Evolutionary conservation across 1,140 invertebrate species (phyloP).

Genomic region (Micrasema longulum): DNA sequence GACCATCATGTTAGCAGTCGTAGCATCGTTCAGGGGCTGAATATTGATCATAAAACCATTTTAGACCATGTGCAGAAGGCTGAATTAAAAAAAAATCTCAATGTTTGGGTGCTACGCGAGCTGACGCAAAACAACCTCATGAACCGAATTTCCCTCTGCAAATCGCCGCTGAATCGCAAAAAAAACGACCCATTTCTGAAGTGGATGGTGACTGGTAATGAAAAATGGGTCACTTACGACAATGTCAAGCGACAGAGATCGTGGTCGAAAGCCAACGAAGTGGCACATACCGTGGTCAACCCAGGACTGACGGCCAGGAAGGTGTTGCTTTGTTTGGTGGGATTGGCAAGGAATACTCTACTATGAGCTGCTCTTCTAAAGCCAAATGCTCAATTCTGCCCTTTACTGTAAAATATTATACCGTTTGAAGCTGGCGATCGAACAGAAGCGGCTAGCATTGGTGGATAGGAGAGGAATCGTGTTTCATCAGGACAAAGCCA

Average conservation of each 20-base stretch:
- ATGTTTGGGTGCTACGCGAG: too few relatives aligned
- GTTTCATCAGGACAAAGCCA: slow-evolving; percentile 18
- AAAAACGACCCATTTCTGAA: too few relatives aligned
- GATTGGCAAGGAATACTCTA: slow-evolving; percentile 21
- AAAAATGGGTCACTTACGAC: not conserved
- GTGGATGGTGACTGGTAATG: too few relatives aligned
- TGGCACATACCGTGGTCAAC: not conserved
- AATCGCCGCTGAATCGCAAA: too few relatives aligned
- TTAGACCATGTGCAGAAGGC: too few relatives aligned
- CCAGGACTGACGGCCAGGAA: slow-evolving; percentile 1
- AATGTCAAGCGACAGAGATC: slow-evolving; percentile 1
- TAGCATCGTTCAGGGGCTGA: slow-evolving; percentile 2
- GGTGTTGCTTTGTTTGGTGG: slow-evolving; percentile 13
- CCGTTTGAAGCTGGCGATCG: slow-evolving; percentile 24
- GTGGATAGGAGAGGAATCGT: slow-evolving; percentile 21
- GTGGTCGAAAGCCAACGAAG: not conserved
- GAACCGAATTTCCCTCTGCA: too few relatives aligned
- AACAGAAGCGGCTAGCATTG: slow-evolving; percentile 14
- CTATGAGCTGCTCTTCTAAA: slow-evolving; percentile 15
- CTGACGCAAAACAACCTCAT: too few relatives aligned
- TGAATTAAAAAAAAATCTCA: too few relatives aligned
- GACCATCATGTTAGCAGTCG: slow-evolving; percentile 19
- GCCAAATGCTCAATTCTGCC: too few relatives aligned
- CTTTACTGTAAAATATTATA: too few relatives aligned
- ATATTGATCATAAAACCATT: too few relatives aligned